Conservation (phyloP, 1,140 invertebrate species). For the Phymastichus coffea region DNA sequence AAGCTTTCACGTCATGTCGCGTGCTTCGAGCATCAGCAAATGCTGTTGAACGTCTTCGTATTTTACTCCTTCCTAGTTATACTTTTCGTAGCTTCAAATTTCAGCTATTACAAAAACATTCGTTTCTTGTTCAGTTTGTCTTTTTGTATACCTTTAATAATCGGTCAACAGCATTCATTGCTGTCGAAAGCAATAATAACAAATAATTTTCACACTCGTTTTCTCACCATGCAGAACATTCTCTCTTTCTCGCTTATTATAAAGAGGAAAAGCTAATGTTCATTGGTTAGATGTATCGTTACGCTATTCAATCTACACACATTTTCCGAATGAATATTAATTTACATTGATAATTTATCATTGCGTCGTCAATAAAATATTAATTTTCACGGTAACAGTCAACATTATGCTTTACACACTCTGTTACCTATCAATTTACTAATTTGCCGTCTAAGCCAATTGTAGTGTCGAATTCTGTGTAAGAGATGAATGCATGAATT, state of each 20-base stretch:
- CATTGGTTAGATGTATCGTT: too few relatives aligned
- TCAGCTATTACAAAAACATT: too few relatives aligned
- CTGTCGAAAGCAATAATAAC: background rate
- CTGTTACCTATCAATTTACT: too few relatives aligned
- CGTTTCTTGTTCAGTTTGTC: too few relatives aligned
- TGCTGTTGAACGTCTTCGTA: background rate
- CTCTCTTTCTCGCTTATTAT: background rate
- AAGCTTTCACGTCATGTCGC: background rate
- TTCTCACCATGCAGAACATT: background rate
- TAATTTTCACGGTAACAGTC: too few relatives aligned
- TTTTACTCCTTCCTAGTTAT: background rate
- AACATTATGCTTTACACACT: constrained; percentile 9
- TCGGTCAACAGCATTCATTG: constrained; percentile 5
- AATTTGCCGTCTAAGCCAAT: too few relatives aligned
- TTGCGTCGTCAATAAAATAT: too few relatives aligned
- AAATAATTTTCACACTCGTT: background rate
- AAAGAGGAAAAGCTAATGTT: constrained; percentile 11
- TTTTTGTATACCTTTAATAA: too few relatives aligned
- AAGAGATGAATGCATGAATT: too few relatives aligned
- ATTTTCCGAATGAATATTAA: background rate
- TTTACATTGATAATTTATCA: background rate
- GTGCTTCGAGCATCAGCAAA: background rate
- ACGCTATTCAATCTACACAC: too few relatives aligned
- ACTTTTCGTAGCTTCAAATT: background rate
- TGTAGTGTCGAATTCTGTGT: too few relatives aligned